Evolutionary conservation across 2,797 vertebrate species (phyloP), one percentile per base, ranked within the genome.

Genomic region (Galago senegalensis): DNA sequence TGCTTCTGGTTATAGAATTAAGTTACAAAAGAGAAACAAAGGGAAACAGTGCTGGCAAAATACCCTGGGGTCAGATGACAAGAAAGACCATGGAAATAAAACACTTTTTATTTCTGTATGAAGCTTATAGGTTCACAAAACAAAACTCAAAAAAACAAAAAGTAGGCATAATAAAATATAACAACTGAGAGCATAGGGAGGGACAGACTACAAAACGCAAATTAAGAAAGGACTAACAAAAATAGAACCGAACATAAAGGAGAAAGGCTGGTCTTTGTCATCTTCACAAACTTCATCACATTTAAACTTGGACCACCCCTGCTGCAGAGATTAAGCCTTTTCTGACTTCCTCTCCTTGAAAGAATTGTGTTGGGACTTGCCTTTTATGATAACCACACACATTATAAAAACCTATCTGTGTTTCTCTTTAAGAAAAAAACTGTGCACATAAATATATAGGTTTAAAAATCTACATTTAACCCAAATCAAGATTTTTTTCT

Each of bases 11-110:
- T 90, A 76, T 10, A 90, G 29, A 90, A 80, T 83, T 46, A 89
- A 72, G 17, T 72, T 88, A 65, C 14, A 88, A 73, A 93, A 60
- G 5, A 81, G n/a, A 88, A 85, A 73, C 69, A 67, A 95, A 37
- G 34, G 12, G 14, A 61, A 72, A 69, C 10, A 40, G 84, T 58
- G 10, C 0, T 84, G 27, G 37, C 27, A 94, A 95, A 85, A 82
- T 34, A 63, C 3, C 5, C 31, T 58, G n/a, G 20, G 34, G 34
- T 85, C 60, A 92, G 16, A 56, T 58, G 20, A 69, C 56, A 67
- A 25, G 63, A 61, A 91, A 85, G 25, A 61, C 46, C 18, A 23
- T 23, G 12, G n/a, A 77, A 92, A 91, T 56, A 95, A 69, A 25
- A 86, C 17, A 90, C 11, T 79, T 75, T 69, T 25, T 61, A 25